A percentile compares a stretch with the other conserved stretches of the same genome.
These are phyloP conservation scores for Ophiodon elongatus DNA, from an alignment of 2,113 vertebrate genomes.

Conservation along the genomic window DNA sequence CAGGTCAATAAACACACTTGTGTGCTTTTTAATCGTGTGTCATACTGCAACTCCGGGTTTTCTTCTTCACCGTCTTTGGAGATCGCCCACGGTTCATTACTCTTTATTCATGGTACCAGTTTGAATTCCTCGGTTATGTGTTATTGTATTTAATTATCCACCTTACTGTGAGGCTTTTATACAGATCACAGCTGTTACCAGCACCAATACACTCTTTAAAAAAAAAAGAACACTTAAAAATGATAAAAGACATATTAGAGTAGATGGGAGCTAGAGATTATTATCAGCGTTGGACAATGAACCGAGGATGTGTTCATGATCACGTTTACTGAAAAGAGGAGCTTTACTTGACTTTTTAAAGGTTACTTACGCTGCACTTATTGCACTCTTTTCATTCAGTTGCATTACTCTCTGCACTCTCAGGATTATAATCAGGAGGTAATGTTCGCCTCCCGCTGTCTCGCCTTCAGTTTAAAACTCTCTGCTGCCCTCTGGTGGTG, in stretches of 20 bases:
- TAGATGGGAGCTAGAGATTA: background rate
- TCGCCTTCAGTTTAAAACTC: background rate
- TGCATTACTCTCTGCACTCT: background rate
- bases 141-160: background rate
- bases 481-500: constrained; percentile 53
- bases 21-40: background rate
- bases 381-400: background rate
- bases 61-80: background rate
- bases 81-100: background rate
- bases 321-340: background rate
- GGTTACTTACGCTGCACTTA: background rate
- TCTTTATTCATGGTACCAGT: background rate
- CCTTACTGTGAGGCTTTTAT: background rate
- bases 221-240: background rate
- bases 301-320: background rate
- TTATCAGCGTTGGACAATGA: background rate
- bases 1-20: background rate
- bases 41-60: background rate
- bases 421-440: constrained; percentile 1
- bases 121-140: background rate
- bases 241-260: background rate
- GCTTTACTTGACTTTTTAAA: background rate
- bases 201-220: background rate
- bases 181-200: background rate
- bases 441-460: background rate